Percentiles rank a stretch among this genome's conserved stretches.
These are phyloP conservation scores for Coranthus polyacanthus DNA, from an alignment of 2,797 vertebrate species.

Conservation along the genomic window DNA sequence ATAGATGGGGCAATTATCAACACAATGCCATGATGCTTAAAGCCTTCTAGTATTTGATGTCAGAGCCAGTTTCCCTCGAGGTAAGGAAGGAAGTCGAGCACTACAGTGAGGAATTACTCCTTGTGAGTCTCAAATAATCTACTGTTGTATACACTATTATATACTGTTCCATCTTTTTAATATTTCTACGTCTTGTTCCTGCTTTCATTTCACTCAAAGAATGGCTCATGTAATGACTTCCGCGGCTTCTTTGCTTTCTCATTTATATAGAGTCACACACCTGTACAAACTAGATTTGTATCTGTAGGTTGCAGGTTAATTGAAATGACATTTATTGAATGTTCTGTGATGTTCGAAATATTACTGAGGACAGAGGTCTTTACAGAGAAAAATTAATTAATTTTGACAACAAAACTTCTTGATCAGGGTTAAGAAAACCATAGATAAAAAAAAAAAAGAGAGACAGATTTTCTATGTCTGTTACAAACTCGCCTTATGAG, in stretches of 20 bases:
- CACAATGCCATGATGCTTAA: background rate
- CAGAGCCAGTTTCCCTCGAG: constrained; percentile 11
- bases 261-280: constrained; percentile 4
- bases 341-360: too few relatives aligned
- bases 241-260: background rate
- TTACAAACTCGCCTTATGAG: too few relatives aligned
- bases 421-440: too few relatives aligned
- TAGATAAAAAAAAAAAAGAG: too few relatives aligned
- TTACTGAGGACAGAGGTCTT: background rate
- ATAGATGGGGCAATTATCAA: constrained; percentile 16
- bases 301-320: too few relatives aligned
- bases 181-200: constrained; percentile 25
- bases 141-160: constrained; percentile 29
- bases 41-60: constrained; percentile 5
- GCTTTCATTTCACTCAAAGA: constrained; percentile 8
- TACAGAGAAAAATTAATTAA: too few relatives aligned
- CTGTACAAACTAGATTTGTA: constrained; percentile 13
- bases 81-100: background rate
- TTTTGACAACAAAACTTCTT: too few relatives aligned
- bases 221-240: constrained; percentile 23
- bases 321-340: too few relatives aligned
- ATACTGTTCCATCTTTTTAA: constrained; percentile 30
- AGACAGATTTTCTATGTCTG: too few relatives aligned
- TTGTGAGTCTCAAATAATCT: constrained; percentile 32
- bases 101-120: constrained; percentile 16